Conservation (phyloP, 2,113 vertebrate species). For the Tor tambroides region DNA sequence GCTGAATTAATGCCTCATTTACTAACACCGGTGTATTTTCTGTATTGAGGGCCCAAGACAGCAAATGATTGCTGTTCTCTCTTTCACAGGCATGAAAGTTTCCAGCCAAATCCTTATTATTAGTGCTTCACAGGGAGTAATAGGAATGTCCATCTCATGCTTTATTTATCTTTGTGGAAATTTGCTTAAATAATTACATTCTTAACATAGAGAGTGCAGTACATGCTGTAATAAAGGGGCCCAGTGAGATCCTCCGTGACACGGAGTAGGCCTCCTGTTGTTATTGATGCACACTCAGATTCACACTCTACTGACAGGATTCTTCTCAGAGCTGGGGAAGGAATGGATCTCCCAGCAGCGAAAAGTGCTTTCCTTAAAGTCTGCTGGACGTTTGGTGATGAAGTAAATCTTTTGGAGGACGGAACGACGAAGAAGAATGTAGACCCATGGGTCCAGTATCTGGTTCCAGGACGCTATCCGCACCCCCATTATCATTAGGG, state of each 20-base stretch:
- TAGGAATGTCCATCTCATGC: conserved; percentile 14
- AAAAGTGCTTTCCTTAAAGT: conserved; percentile 67
- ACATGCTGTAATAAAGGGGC: neutral
- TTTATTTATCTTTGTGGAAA: conserved; percentile 8
- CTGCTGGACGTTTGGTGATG: conserved; percentile 72
- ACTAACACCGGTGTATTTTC: neutral
- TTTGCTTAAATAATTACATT: neutral
- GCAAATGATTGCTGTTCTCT: neutral
- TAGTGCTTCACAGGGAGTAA: neutral
- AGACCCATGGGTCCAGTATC: conserved; percentile 92
- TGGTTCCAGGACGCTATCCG: conserved; percentile 89
- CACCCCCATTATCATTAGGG: conserved; percentile 80
- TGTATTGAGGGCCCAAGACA: neutral
- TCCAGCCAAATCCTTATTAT: neutral
- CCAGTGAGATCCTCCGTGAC: neutral
- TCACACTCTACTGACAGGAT: conserved; percentile 74
- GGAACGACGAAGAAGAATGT: conserved; percentile 86
- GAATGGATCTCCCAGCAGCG: conserved; percentile 81
- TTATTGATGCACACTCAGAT: neutral
- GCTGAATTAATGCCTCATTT: neutral
- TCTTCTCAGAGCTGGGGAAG: conserved; percentile 79
- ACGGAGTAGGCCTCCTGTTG: neutral
- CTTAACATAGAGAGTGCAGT: neutral
- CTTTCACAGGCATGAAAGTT: neutral
- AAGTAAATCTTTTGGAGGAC: conserved; percentile 83